Evolutionary conservation across 30 jellyfish, hydroid and myxozoan genomes (phyloP).

Genomic region (Hydractinia symbiolongicarpus): DNA sequence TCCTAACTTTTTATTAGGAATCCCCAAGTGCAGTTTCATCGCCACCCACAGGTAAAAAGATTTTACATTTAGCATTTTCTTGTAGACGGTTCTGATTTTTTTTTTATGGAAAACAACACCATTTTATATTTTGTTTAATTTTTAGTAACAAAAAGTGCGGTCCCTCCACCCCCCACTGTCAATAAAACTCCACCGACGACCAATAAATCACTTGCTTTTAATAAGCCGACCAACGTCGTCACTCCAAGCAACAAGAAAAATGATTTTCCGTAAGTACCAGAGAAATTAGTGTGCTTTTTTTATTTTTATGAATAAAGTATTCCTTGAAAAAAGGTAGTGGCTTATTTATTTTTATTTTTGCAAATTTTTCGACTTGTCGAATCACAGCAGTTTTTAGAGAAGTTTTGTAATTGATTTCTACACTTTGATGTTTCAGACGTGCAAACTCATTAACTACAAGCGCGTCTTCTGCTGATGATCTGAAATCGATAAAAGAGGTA

Average conservation of each 20-base stretch:
- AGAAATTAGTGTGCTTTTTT: neutral
- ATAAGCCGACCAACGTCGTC: constrained; percentile 22
- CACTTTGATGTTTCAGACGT: neutral
- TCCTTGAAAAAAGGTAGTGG: too few relatives aligned
- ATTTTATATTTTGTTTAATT: neutral
- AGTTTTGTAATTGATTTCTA: too few relatives aligned
- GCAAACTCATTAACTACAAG: neutral
- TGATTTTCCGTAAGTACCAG: neutral
- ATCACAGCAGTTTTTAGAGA: too few relatives aligned
- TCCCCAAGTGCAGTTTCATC: too few relatives aligned
- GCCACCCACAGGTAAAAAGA: too few relatives aligned
- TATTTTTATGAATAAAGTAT: neutral
- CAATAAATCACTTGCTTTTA: constrained; percentile 5
- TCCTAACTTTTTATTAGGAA: too few relatives aligned
- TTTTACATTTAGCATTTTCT: too few relatives aligned
- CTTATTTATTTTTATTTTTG: too few relatives aligned
- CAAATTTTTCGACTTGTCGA: too few relatives aligned
- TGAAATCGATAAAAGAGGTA: constrained; percentile 16
- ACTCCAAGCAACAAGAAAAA: constrained; percentile 11
- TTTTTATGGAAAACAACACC: neutral
- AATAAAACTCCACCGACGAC: constrained; percentile 7
- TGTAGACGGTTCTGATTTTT: neutral
- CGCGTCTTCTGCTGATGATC: constrained; percentile 7
- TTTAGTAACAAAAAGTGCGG: neutral
- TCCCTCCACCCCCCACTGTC: neutral